Evolutionary conservation across 2,113 vertebrate species (phyloP), one percentile per base, ranked within the genome.

Genomic region (Trichomycterus rosablanca): DNA sequence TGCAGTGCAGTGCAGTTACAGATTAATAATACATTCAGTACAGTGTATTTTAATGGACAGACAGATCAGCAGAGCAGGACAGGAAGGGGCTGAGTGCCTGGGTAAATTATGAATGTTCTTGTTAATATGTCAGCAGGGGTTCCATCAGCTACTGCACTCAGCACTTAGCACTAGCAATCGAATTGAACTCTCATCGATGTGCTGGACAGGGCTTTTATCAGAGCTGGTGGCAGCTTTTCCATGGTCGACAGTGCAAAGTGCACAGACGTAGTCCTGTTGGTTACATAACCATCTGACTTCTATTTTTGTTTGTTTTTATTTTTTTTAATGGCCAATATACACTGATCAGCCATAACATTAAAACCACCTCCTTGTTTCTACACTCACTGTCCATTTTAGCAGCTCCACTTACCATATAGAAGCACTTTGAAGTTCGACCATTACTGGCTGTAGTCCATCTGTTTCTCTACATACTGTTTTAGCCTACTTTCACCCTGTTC

Each of bases 111-210:
- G 12, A 39, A 57, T 35, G 30, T 45, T 57, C 55, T 54, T 42
- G 22, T 55, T 58, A 69, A 63, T 15, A 34, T 20, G 5, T 2
- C 48, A 18, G 30, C 19, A 30, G 48, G 39, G 48, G 30, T 45
- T 48, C 22, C 50, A 24, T 59, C 26, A 54, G 32, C 51, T 11
- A 30, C 14, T 22, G 15, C 48, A 40, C 45, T 18, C 22, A 54
- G 42, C 61, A 62, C 52, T 62, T 20, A 16, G 35, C 24, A 56
- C n/a, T 46, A 14, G 19, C 52, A 53, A 53, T 39, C 46, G 24
- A 30, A 26, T 26, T 10, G 19, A 16, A 16, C 16, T n/a, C 28
- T 30, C 40, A 37, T 53, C 20, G 39, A 37, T 46, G 30, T 1
- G 11, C 22, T 28, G 44, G 24, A 35, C 40, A n/a, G 16, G 8